These are phyloP conservation scores for Pristionchus pacificus DNA, from an alignment of 1,140 invertebrate genomes.

Conservation along the genomic window DNA sequence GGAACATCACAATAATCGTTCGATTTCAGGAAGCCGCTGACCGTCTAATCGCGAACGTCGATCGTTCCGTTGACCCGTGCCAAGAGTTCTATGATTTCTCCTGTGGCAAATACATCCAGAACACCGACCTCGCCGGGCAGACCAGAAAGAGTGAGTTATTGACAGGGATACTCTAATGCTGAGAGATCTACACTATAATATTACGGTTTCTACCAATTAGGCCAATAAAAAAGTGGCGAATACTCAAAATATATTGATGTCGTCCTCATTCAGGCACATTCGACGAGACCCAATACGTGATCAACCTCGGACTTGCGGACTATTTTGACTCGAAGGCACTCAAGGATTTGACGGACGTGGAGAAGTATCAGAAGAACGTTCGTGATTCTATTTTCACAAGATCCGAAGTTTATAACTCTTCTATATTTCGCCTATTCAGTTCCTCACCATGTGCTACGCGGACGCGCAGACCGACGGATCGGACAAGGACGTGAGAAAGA, in stretches of 20 bases:
- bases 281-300: constrained; percentile 35
- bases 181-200: background rate
- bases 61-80: constrained; percentile 62
- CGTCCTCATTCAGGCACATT: constrained; percentile 38
- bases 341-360: too few species aligned
- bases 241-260: too few species aligned
- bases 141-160: background rate
- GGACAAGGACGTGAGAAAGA: background rate
- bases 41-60: constrained; percentile 60
- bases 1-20: too few species aligned
- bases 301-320: constrained; percentile 11
- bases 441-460: background rate
- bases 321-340: background rate
- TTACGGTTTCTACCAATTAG: constrained; percentile 56
- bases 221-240: constrained; percentile 49
- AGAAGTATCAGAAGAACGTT: too few species aligned
- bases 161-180: constrained; percentile 58
- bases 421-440: background rate
- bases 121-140: background rate
- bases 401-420: too few species aligned
- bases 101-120: constrained; percentile 52
- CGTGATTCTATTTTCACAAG: too few species aligned
- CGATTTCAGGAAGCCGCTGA: constrained; percentile 34
- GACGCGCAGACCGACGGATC: background rate
- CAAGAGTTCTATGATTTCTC: constrained; percentile 65